Percentiles rank a stretch among this genome's conserved stretches.
Evolutionary conservation across 2,113 vertebrate genomes (phyloP).

Genomic region (Pangasianodon gigas): DNA sequence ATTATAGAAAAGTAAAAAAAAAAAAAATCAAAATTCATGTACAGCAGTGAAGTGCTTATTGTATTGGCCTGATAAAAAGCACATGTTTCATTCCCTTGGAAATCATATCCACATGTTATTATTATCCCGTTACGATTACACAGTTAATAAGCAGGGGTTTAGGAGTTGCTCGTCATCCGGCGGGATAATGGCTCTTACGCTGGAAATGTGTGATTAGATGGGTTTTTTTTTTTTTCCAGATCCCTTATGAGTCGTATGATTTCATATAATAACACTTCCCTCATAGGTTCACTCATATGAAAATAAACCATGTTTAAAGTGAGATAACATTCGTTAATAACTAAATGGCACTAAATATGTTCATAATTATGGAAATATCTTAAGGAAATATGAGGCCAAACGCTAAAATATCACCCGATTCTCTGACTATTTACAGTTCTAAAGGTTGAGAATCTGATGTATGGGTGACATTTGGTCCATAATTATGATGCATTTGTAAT

Average conservation of each 20-base stretch:
- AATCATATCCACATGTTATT: conserved; percentile 58
- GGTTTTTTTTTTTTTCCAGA: background rate
- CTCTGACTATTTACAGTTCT: background rate
- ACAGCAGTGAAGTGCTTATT: conserved; percentile 45
- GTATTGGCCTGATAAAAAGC: conserved; percentile 67
- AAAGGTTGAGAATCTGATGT: background rate
- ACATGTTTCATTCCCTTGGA: conserved; percentile 62
- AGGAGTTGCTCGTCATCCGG: background rate
- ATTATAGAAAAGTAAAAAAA: background rate
- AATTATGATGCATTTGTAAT: background rate
- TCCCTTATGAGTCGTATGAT: background rate
- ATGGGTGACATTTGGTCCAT: background rate
- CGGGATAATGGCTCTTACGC: background rate
- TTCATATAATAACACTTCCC: background rate
- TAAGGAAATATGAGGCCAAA: background rate
- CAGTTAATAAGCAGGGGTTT: background rate
- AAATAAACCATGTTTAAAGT: conserved; percentile 2
- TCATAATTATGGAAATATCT: background rate
- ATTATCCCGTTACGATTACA: conserved; percentile 43
- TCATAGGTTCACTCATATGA: background rate
- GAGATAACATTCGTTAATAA: background rate
- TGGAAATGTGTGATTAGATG: background rate
- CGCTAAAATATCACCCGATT: background rate
- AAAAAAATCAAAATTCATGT: conserved; percentile 20
- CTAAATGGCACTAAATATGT: background rate